A percentile compares a stretch with the other conserved stretches of the same genome.
Conservation (phyloP, 2,797 vertebrate species). For the Mycteria americana region DNA sequence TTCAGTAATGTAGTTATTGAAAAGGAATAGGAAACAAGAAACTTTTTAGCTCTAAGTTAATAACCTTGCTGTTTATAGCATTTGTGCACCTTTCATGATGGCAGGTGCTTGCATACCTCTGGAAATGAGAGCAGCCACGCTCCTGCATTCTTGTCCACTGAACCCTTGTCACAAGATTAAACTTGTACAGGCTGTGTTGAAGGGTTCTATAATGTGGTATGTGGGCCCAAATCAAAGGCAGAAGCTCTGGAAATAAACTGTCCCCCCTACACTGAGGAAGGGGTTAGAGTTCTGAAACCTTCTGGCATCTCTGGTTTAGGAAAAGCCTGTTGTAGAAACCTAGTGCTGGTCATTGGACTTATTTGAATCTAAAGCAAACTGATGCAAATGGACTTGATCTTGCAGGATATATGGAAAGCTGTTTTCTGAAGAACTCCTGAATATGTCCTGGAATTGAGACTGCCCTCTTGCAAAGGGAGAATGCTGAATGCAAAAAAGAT, state of each 20-base stretch:
- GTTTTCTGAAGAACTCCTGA: background rate
- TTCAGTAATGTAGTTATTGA: background rate
- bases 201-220: background rate
- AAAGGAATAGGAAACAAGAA: background rate
- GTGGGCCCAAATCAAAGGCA: background rate
- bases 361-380: background rate
- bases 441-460: background rate
- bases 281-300: background rate
- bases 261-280: background rate
- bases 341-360: background rate
- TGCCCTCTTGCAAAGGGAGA: background rate
- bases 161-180: background rate
- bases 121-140: background rate
- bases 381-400: background rate
- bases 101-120: background rate
- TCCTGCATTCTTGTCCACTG: background rate
- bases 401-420: background rate
- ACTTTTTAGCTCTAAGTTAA: background rate
- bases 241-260: background rate
- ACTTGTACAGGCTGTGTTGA: background rate
- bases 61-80: background rate
- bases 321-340: background rate
- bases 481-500: background rate
- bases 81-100: background rate
- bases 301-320: background rate